phyloP scores from a whole-genome alignment of 2,888 invertebrate species.

The Oxytorus armatus region DNA sequence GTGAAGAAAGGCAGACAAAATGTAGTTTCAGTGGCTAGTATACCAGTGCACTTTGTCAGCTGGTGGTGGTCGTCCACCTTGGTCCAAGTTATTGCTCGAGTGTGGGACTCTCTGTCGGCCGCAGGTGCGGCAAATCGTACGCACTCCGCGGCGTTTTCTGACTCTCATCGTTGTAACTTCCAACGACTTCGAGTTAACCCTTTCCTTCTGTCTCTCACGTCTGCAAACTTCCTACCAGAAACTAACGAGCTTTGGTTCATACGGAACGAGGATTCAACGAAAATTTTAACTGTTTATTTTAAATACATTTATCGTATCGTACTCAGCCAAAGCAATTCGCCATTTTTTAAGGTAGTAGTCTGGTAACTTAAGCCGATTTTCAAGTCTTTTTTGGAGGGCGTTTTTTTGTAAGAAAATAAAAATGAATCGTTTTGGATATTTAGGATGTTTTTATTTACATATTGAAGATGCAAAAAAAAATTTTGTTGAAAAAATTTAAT shows the following conservation, averaged over 20 bases:
- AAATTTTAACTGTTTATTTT: not conserved
- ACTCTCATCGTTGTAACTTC: slow-evolving; percentile 21
- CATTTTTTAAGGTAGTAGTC: too few species aligned
- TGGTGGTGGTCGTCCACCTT: slow-evolving; percentile 49
- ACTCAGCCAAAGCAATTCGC: too few species aligned
- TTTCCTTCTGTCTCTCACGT: not conserved
- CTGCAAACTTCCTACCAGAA: slow-evolving; percentile 11
- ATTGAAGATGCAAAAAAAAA: too few species aligned
- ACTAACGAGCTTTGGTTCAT: slow-evolving; percentile 17
- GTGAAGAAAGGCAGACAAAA: too few species aligned
- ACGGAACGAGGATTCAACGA: not conserved
- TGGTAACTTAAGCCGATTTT: too few species aligned
- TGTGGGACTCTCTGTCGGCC: slow-evolving; percentile 58
- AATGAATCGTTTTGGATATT: too few species aligned
- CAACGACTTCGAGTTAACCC: slow-evolving; percentile 1
- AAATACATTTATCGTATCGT: too few species aligned
- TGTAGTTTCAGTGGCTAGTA: slow-evolving; percentile 35
- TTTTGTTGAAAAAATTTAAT: too few species aligned
- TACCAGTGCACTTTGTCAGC: slow-evolving; percentile 49
- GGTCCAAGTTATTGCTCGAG: slow-evolving; percentile 68
- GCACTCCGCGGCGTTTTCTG: slow-evolving; percentile 41
- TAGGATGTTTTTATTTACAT: too few species aligned
- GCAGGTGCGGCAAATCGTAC: slow-evolving; percentile 69
- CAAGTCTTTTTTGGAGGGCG: too few species aligned
- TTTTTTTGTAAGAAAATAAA: too few species aligned